These are phyloP conservation scores for Pristis pectinata DNA, from an alignment of 2,797 vertebrate genomes.

Conservation along the genomic window DNA sequence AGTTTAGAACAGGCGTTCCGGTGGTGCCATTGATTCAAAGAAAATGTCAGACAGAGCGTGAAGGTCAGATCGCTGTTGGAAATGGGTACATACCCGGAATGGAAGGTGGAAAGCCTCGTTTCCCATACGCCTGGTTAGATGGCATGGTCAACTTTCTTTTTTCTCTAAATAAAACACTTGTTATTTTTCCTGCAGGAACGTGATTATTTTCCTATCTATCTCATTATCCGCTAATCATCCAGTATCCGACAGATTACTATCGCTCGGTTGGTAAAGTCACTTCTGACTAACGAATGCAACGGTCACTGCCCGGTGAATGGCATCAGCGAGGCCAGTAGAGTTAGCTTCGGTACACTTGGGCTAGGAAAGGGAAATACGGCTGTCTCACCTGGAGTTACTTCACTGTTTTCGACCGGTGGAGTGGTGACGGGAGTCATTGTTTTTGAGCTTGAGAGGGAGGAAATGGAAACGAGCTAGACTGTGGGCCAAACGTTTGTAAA, in stretches of 20 bases:
- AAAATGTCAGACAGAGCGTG: not conserved
- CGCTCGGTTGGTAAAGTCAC: not conserved
- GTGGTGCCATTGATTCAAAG: not conserved
- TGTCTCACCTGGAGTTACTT: not conserved
- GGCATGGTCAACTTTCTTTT: conserved; percentile 89
- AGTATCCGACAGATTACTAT: not conserved
- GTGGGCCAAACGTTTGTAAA: not conserved
- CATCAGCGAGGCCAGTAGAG: not conserved
- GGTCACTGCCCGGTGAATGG: not conserved
- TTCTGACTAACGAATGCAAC: not conserved
- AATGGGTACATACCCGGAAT: conserved; percentile 72
- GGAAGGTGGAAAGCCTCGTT: conserved; percentile 82
- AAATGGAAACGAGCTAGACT: not conserved
- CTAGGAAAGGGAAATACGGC: not conserved
- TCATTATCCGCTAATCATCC: not conserved
- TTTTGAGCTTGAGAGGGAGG: not conserved
- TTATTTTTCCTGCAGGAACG: not conserved
- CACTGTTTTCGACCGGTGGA: not conserved
- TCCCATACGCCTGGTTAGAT: conserved; percentile 85
- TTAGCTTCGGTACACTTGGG: not conserved
- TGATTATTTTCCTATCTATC: not conserved
- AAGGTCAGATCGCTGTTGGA: not conserved
- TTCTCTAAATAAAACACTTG: conserved; percentile 60
- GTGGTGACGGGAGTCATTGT: not conserved
- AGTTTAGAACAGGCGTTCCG: not conserved